A percentile compares a stretch with the other conserved stretches of the same genome.
Conservation (phyloP, 64 coral and sea anemone species). For the Astreopora myriophthalma region DNA sequence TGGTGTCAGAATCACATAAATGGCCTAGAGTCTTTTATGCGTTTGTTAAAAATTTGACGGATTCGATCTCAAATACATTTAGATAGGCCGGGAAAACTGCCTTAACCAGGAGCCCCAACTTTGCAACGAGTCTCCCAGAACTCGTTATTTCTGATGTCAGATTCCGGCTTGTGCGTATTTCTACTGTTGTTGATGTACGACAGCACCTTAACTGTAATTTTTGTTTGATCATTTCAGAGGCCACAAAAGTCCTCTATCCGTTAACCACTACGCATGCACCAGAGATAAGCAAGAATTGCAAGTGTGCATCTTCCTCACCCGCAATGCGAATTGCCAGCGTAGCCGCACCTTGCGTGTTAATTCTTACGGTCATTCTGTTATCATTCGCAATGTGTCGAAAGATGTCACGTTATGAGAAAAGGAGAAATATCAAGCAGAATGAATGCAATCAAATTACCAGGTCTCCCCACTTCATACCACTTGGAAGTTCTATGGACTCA, state of each 20-base stretch:
- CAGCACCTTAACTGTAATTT: not conserved
- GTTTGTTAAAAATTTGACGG: no score
- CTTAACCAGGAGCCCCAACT: no score
- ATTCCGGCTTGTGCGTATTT: not conserved
- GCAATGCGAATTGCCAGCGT: slow-evolving; percentile 47
- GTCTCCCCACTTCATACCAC: not conserved
- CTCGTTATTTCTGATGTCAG: no score
- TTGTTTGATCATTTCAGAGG: not conserved
- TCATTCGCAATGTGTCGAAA: slow-evolving; percentile 15
- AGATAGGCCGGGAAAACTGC: no score
- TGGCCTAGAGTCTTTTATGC: no score
- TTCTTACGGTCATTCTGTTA: not conserved
- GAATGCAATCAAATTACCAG: not conserved
- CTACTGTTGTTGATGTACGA: no score
- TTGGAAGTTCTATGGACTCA: not conserved
- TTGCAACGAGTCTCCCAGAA: no score
- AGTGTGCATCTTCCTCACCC: not conserved
- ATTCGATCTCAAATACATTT: no score
- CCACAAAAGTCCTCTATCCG: not conserved
- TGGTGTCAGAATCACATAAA: no score
- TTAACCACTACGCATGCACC: not conserved
- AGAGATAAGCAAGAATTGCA: not conserved
- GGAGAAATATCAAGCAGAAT: not conserved
- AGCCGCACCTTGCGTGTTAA: not conserved
- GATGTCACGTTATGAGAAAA: slow-evolving; percentile 18